phyloP scores from a whole-genome alignment of 2,797 vertebrate genomes.

The Lacerta viridis region DNA sequence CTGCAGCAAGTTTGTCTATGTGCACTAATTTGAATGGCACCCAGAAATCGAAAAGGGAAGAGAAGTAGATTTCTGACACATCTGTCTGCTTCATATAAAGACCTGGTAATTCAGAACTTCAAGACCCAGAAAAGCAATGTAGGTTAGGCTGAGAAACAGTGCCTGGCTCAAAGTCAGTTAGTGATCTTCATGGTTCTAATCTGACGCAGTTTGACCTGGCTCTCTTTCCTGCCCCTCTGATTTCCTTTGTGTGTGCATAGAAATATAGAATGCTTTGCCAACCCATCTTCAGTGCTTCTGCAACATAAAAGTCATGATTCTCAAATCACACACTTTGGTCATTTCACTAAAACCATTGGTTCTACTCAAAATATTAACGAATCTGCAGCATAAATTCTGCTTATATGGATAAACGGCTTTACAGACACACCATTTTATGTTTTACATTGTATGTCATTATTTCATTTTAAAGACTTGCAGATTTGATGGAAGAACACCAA shows the following conservation, averaged over 20 bases:
- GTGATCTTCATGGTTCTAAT: neutral
- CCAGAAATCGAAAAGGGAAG: no score
- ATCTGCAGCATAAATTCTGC: neutral
- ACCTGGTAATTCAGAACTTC: no score
- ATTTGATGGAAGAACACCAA: conserved; percentile 85
- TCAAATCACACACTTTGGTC: neutral
- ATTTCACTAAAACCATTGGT: neutral
- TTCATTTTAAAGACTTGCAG: conserved; percentile 80
- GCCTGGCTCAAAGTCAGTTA: neutral
- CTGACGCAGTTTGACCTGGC: neutral
- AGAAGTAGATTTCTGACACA: no score
- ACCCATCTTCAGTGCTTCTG: neutral
- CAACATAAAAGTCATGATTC: neutral
- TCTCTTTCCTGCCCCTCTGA: neutral
- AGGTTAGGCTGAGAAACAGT: no score
- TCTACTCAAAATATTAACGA: neutral
- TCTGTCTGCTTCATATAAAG: no score
- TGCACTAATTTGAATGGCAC: no score
- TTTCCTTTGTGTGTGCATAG: neutral
- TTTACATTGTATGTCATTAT: conserved; percentile 28
- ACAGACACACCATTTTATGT: neutral
- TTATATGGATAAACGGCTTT: neutral
- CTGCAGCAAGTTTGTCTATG: no score
- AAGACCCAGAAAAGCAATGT: neutral
- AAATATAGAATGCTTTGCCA: conserved; percentile 5